Percentiles rank a stretch among this genome's conserved stretches.
These are phyloP conservation scores for Propithecus deckenii DNA, from an alignment of 2,797 vertebrate genomes.

Conservation along the genomic window DNA sequence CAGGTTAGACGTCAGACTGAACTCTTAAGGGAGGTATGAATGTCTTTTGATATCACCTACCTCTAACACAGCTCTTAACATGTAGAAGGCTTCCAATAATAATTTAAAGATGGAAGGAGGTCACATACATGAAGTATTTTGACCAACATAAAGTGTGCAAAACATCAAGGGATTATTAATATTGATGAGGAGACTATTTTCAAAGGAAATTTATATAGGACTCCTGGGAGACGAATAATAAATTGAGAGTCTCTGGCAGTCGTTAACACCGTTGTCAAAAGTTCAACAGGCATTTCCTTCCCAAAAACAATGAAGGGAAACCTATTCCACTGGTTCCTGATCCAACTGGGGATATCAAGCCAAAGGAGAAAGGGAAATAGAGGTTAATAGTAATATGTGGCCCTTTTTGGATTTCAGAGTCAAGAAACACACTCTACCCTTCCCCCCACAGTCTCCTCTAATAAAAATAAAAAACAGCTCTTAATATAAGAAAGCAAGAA, in stretches of 20 bases:
- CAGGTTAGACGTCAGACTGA: background rate
- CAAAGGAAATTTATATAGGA: constrained; percentile 18
- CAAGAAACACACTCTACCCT: background rate
- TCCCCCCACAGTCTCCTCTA: background rate
- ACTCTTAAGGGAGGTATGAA: background rate
- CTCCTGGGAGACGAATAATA: background rate
- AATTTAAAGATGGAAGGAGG: background rate
- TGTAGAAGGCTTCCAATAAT: background rate
- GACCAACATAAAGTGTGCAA: background rate
- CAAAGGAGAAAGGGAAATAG: background rate
- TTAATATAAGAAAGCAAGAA: background rate
- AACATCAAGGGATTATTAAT: background rate
- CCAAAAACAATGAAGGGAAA: constrained; percentile 59
- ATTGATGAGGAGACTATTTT: constrained; percentile 48
- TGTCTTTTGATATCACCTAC: background rate
- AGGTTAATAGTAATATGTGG: background rate
- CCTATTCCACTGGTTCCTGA: background rate
- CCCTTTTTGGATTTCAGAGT: background rate
- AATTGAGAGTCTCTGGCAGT: constrained; percentile 20
- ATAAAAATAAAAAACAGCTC: background rate
- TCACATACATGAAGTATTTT: background rate
- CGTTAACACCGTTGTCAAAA: background rate
- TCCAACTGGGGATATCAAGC: background rate
- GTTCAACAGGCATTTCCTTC: constrained; percentile 57
- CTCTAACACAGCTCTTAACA: background rate